Conservation (phyloP, 1,140 invertebrate species). For the Hormaphis cornu region DNA sequence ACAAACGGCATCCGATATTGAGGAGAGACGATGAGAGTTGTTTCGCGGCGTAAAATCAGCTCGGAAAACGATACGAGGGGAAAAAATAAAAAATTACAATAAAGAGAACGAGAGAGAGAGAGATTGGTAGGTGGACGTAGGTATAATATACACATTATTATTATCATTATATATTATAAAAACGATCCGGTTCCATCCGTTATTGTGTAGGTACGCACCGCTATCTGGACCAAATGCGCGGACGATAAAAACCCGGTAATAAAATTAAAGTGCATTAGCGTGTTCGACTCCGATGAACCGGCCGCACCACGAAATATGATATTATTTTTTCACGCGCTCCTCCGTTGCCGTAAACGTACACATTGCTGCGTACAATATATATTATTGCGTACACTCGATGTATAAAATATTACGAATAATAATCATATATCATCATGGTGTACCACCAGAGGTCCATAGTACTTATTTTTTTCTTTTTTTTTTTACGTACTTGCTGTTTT, state of each 20-base stretch:
- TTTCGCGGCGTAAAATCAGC: no score
- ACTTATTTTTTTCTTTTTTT: no score
- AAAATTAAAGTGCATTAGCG: conserved; percentile 31
- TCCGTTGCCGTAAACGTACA: conserved; percentile 1
- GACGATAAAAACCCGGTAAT: conserved; percentile 20
- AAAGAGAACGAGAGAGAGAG: no score
- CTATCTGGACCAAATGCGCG: conserved; percentile 25
- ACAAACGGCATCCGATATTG: no score
- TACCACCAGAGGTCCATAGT: no score
- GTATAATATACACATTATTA: neutral
- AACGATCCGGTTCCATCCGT: neutral
- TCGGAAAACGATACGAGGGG: no score
- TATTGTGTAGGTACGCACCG: neutral
- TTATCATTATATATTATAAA: no score
- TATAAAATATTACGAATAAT: no score
- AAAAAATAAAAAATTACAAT: no score
- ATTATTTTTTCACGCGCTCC: conserved; percentile 15
- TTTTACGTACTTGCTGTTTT: no score
- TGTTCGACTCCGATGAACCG: conserved; percentile 14
- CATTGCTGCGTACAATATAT: neutral
- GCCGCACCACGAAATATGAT: conserved; percentile 31
- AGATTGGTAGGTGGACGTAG: neutral
- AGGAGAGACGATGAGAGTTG: no score
- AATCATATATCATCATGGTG: no score
- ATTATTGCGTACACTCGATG: neutral